Evolutionary conservation across 1,140 invertebrate species (phyloP).

Genomic region (Sycophaga agraensis): DNA sequence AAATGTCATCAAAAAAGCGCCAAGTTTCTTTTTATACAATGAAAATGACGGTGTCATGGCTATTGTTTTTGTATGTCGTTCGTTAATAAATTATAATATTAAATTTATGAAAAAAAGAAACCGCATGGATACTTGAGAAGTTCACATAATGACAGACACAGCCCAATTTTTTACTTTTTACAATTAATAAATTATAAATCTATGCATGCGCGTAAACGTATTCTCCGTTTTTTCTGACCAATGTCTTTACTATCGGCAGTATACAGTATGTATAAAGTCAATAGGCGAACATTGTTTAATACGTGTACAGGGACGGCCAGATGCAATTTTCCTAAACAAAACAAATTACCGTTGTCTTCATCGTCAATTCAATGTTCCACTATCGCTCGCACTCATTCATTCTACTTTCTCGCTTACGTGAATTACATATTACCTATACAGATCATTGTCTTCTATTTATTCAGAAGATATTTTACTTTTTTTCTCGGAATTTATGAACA

Average conservation of each 20-base stretch:
- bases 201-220: slow-evolving; percentile 10
- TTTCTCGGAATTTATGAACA: too few species aligned
- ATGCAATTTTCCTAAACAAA: slow-evolving; percentile 16
- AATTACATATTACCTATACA: slow-evolving; percentile 22
- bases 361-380: slow-evolving; percentile 5
- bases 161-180: slow-evolving; percentile 23
- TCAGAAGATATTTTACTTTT: slow-evolving; percentile 18
- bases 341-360: slow-evolving; percentile 13
- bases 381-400: slow-evolving; percentile 2
- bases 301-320: slow-evolving; percentile 9
- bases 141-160: slow-evolving; percentile 21
- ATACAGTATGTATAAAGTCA: not conserved
- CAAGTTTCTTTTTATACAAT: not conserved
- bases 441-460: slow-evolving; percentile 13
- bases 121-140: slow-evolving; percentile 13
- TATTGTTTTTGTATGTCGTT: slow-evolving; percentile 12
- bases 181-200: slow-evolving; percentile 26
- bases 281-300: slow-evolving; percentile 7
- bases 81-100: slow-evolving; percentile 3
- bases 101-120: slow-evolving; percentile 4
- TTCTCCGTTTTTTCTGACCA: not conserved
- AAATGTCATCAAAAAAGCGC: too few species aligned
- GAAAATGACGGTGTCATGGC: not conserved
- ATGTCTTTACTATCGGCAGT: not conserved
- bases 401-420: slow-evolving; percentile 16